Evolutionary conservation across 2,888 invertebrate genomes (phyloP), one percentile per base, ranked within the genome.

Genomic region (Leptodirus hochenwartii): DNA sequence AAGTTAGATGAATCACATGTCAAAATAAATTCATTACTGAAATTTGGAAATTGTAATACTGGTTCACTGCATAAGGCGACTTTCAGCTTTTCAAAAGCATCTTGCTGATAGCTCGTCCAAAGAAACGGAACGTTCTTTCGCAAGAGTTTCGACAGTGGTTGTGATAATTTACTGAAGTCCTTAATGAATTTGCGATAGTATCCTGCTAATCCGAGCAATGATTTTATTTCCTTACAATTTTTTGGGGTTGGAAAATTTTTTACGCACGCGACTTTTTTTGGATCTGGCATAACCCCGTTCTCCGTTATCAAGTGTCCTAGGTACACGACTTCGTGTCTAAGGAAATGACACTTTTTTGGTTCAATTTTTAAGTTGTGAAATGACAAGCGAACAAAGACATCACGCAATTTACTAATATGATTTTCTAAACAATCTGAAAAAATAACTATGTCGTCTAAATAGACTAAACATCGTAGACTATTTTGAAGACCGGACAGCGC

Each of bases 361-460:
- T 42, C 37, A 15, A 42, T 34, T 32, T 38, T 39, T n/a, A 42
- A 34, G 17, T 34, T 37, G 10, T 30, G 11, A 16, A 37, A 25
- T 15, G 30, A n/a, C 15, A 42, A 16, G 22, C 33, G 15, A 25
- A 30, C n/a, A 25, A 40, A 40, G n/a, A 43, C 36, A 29, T 23
- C 17, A 32, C 27, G 25, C 23, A 39, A 15, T 14, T 33, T 37
- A 11, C 2, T 14, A 17, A 38, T 24, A 10, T 40, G 40, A 27
- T 40, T 38, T 27, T 35, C 29, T 12, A 40, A 16, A 9, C 27
- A 31, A 6, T 37, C 34, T 2, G 35, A 35, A 23, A 35, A 40
- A 5, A 40, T 29, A 5, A 41, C 35, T 4, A 42, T 41, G 10
- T 41, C 41, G 27, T 44, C 44, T 14, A 43, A 17, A 23, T 42